Conservation (phyloP, 2,113 vertebrate species). For the Casuarius casuarius region DNA sequence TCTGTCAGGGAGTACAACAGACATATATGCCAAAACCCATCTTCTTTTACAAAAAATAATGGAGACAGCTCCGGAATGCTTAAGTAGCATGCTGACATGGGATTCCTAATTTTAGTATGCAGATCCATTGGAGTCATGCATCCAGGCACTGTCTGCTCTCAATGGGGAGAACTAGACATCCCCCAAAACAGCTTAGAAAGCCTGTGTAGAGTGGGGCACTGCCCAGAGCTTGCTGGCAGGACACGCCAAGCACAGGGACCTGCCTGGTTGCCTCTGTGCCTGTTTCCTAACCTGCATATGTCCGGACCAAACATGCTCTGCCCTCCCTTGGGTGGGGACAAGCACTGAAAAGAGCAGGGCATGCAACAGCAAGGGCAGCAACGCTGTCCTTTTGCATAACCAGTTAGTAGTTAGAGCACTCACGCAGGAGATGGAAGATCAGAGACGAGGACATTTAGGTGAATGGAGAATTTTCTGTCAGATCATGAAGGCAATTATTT, state of each 20-base stretch:
- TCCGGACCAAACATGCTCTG: neutral
- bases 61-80: neutral
- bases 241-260: neutral
- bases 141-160: neutral
- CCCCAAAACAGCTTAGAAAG: neutral
- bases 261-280: accelerated
- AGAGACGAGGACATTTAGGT: neutral
- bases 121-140: neutral
- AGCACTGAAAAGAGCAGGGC: neutral
- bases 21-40: neutral
- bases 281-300: neutral
- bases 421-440: neutral
- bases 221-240: neutral
- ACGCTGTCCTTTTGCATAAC: neutral
- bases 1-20: neutral
- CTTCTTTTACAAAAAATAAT: neutral
- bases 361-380: neutral
- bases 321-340: neutral
- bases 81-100: neutral
- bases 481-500: neutral
- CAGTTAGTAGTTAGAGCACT: neutral
- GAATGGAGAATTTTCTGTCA: neutral
- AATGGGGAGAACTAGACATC: neutral
- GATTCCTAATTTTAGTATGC: neutral
- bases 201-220: neutral